phyloP scores from a whole-genome alignment of 2,888 invertebrate genomes.

The Belgica antarctica region DNA sequence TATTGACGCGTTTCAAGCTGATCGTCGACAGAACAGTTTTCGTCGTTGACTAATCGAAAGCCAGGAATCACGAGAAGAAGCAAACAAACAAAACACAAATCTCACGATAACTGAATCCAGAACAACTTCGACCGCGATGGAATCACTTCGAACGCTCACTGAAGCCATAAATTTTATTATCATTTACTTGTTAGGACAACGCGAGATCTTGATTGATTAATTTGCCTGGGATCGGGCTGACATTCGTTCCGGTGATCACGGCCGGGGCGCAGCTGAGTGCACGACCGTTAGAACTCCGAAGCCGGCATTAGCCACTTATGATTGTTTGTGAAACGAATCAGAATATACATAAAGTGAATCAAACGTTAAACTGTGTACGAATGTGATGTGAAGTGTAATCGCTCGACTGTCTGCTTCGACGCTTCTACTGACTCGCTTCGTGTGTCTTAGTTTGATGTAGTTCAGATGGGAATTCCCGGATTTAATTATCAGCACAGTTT shows the following conservation, averaged over 20 bases:
- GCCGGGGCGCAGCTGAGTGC: background rate
- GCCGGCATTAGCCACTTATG: constrained; percentile 17
- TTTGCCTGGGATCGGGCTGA: background rate
- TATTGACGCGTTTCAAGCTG: background rate
- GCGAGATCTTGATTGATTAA: constrained; percentile 26
- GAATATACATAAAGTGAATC: constrained; percentile 15
- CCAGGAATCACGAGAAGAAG: background rate
- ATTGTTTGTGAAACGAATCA: constrained; percentile 36
- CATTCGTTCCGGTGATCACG: constrained; percentile 3
- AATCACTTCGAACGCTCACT: constrained; percentile 19
- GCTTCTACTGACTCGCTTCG: background rate
- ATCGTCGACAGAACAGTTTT: background rate
- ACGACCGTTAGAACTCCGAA: background rate
- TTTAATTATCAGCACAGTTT: constrained; percentile 16
- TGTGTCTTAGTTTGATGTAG: background rate
- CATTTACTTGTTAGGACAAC: constrained; percentile 13
- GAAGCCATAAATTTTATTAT: constrained; percentile 27
- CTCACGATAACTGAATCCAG: background rate
- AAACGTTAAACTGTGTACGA: constrained; percentile 23
- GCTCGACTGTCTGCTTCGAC: background rate
- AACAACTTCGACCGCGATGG: background rate
- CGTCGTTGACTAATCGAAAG: background rate
- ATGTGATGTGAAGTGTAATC: constrained; percentile 4
- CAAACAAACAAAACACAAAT: background rate
- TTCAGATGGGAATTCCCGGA: constrained; percentile 35